Evolutionary conservation across 2,888 invertebrate genomes (phyloP), one percentile per base, ranked within the genome.

Genomic region (Polydrusus cervinus): DNA sequence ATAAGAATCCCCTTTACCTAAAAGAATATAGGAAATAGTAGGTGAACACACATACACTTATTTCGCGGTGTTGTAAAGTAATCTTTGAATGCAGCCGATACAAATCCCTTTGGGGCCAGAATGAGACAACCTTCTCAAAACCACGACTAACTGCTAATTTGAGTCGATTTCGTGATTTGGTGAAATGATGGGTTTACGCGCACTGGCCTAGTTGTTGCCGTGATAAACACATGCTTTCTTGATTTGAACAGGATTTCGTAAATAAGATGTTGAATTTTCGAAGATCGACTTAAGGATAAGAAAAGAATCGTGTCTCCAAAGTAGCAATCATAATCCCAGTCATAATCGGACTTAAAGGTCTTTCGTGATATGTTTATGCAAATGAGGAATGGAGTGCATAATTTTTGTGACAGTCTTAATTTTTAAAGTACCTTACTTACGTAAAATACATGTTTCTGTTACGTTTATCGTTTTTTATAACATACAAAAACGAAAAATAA

Each of bases 151-250:
- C 75, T 67, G 53, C 71, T 72, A 75, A 75, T 75, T 75, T 71
- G 55, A 38, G 64, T 3, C 71, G 66, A 75, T 71, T 71, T 49
- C 71, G 75, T 71, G 75, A 75, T 68, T 71, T 55, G 71, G 71
- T 16, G 51, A 71, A 75, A 75, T 75, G 68, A 71, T 68, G 71
- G 75, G 75, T 75, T 75, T 67, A 18, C 57, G n/a, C 57, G 14
- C n/a, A 53, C 55, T 70, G 75, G 71, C 75, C 75, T 71, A 71
- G 75, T 71, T 75, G 75, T 66, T 18, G 43, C 43, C 45, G 53
- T 18, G 64, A 43, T 75, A 74, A 74, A 74, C 74, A 74, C 53
- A 74, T 68, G 61, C 68, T 74, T 68, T 18, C 55, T 57, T 55
- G 55, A 69, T 45, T 51, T 53, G 49, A 49, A 68, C 66, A 68